Conservation (phyloP, 2,888 invertebrate genomes). For the Megaustenia siamemsis region DNA sequence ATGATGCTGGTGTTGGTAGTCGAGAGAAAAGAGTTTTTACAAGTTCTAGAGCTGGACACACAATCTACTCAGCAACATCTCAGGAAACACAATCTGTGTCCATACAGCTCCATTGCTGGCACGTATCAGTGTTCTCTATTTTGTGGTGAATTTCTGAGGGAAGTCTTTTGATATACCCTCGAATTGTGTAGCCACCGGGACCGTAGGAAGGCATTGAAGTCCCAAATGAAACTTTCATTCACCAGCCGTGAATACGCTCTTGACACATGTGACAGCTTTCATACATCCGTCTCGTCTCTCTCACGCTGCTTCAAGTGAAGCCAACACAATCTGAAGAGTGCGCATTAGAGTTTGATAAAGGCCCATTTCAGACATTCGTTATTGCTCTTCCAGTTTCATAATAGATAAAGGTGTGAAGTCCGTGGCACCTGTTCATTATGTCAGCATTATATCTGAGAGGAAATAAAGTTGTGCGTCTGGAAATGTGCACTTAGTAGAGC, state of each 20-base stretch:
- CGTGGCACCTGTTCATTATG: background rate
- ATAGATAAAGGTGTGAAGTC: background rate
- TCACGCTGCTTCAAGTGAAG: background rate
- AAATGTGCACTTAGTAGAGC: no score
- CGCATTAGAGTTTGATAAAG: no score
- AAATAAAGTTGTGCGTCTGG: no score
- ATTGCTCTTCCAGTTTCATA: background rate
- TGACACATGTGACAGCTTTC: background rate
- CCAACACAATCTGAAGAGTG: background rate
- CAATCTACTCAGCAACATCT: no score
- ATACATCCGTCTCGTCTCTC: background rate
- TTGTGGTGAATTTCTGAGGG: no score
- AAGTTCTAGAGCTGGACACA: no score
- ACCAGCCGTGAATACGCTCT: background rate
- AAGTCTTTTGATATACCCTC: no score
- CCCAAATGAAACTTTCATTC: background rate
- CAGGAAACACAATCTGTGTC: no score
- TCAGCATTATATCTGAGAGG: background rate
- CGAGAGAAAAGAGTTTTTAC: no score
- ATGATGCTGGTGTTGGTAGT: no score
- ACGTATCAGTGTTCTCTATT: no score
- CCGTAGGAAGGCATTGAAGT: background rate
- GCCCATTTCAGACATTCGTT: background rate
- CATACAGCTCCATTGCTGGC: no score
- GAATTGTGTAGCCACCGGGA: background rate